Percentiles rank a stretch among this genome's conserved stretches.
Evolutionary conservation across 2,797 vertebrate genomes (phyloP).

Genomic region (Poeciliopsis presidionis): DNA sequence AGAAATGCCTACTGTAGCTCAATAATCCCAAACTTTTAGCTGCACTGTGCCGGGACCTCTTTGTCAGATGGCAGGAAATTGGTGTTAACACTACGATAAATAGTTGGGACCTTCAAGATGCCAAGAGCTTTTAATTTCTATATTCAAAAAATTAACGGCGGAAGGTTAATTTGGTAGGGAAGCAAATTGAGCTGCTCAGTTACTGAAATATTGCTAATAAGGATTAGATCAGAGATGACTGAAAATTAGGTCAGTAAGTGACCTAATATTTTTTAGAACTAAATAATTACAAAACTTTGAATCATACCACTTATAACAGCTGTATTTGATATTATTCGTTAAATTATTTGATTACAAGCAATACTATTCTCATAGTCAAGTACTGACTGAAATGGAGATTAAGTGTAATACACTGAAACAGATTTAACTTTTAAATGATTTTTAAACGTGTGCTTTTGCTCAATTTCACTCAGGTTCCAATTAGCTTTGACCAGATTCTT

Average conservation of each 20-base stretch:
- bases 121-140: constrained; percentile 14
- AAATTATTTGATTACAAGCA: neutral
- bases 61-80: constrained; percentile 11
- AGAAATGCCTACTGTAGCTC: constrained; percentile 55
- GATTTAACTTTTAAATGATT: neutral
- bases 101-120: constrained; percentile 10
- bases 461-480: neutral
- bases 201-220: neutral
- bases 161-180: neutral
- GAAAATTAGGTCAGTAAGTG: neutral
- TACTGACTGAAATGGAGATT: neutral
- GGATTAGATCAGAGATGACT: neutral
- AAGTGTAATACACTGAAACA: neutral
- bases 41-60: neutral
- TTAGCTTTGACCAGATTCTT: neutral
- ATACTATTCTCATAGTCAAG: neutral
- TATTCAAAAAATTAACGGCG: neutral
- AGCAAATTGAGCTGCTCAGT: neutral
- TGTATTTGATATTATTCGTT: neutral
- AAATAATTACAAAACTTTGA: neutral
- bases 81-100: constrained; percentile 16
- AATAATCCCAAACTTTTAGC: constrained; percentile 45
- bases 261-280: neutral
- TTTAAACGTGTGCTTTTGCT: neutral
- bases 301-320: neutral